Evolutionary conservation across 2,113 vertebrate species (phyloP), one percentile per base, ranked within the genome.

Genomic region (Psettodes erumei): DNA sequence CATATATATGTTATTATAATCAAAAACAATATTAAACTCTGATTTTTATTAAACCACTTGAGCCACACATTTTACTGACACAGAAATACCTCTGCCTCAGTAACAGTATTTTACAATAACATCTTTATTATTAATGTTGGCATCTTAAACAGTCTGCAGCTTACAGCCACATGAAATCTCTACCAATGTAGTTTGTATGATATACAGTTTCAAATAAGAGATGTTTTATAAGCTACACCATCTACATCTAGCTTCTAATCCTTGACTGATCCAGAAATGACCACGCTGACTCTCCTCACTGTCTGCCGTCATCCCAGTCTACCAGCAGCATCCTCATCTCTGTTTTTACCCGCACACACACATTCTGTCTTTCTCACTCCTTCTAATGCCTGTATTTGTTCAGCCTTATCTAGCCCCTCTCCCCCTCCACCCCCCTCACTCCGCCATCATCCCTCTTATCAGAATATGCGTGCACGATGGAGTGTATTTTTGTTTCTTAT

Each of bases 401-500:
- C 40, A 60, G 40, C 38, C 75, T 79, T 75, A 85, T 83, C 80
- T 64, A n/a, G 23, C 33, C 71, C 63, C 62, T 59, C 35, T 23
- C 18, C 25, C 48, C 9, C 45, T 70, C 72, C 64, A 45, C 21
- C 13, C 19, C 42, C 47, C 12, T 43, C 62, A 40, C 69, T 28
- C 37, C 30, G 25, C 71, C 64, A 68, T 71, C 75, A 56, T 63
- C 54, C 64, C 25, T 77, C 64, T 79, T 84, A 84, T 88, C 82
- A 77, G 33, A 72, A 82, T 35, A 65, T 71, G 59, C 47, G 16
- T 50, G 60, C 54, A 47, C 65, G 19, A 43, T 62, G 19, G 30
- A 61, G 72, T 75, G 76, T 75, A 67, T 84, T 83, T 79, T 81
- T 59, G 69, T 67, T n/a, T 72, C 60, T 67, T 45, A 40, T 76